These are phyloP conservation scores for Dicerorhinus sumatrensis DNA, from an alignment of 2,113 vertebrate genomes.

Conservation along the genomic window DNA sequence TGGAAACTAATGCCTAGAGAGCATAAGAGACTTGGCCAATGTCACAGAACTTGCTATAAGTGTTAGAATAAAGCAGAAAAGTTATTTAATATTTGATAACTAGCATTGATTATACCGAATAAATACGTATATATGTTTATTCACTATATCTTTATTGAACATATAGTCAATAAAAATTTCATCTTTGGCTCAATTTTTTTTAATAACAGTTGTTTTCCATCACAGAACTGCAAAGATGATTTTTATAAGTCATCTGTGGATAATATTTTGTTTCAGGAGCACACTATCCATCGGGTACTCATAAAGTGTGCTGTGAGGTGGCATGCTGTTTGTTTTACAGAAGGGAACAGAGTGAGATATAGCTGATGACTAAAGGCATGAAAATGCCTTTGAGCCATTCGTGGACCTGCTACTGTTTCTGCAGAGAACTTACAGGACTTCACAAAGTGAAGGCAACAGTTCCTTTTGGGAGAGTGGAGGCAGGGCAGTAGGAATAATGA, in stretches of 20 bases:
- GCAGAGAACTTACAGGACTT: neutral
- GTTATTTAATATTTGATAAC: neutral
- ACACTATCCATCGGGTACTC: neutral
- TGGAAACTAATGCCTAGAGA: neutral
- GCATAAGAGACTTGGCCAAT: too few species aligned
- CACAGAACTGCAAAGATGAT: neutral
- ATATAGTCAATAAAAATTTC: neutral
- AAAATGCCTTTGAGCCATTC: neutral
- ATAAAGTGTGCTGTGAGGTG: neutral
- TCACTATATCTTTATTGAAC: neutral
- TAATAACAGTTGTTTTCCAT: constrained; percentile 14
- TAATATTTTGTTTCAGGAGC: neutral
- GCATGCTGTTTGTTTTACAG: neutral
- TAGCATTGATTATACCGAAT: neutral
- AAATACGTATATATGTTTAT: too few species aligned
- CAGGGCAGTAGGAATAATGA: neutral
- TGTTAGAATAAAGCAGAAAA: neutral
- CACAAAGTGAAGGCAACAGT: neutral
- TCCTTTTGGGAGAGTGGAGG: rapidly evolving
- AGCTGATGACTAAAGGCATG: neutral
- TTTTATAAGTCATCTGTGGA: constrained; percentile 27
- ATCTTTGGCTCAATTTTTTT: neutral
- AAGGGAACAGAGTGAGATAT: neutral
- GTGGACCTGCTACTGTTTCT: neutral
- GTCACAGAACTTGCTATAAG: neutral